Evolutionary conservation across 2,113 vertebrate species (phyloP).

Genomic region (sheep (Ovis aries)): DNA sequence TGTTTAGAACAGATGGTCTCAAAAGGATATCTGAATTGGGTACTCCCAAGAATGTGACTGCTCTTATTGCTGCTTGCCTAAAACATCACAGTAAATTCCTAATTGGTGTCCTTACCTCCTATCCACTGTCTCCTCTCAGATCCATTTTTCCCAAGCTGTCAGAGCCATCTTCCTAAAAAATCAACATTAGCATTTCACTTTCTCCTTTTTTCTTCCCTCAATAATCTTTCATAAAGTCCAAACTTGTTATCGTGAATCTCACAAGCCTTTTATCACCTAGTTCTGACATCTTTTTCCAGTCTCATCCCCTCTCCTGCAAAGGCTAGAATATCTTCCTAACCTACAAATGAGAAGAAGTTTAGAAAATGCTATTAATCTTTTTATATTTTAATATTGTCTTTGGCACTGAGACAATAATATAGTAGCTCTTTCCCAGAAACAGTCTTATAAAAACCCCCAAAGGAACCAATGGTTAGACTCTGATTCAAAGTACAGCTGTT

Average conservation of each 20-base stretch:
- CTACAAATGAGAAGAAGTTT: background rate
- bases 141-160: background rate
- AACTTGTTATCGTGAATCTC: background rate
- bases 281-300: background rate
- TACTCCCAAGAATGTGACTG: conserved; percentile 7
- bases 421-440: background rate
- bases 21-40: conserved; percentile 12
- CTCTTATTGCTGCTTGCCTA: conserved; percentile 29
- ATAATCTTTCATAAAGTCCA: background rate
- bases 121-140: background rate
- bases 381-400: background rate
- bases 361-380: conserved; percentile 28
- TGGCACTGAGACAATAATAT: background rate
- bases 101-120: background rate
- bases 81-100: conserved; percentile 25
- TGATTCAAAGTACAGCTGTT: conserved; percentile 28
- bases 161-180: background rate
- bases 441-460: conserved; percentile 11
- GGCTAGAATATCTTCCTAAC: background rate
- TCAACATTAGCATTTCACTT: background rate
- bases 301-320: background rate
- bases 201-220: background rate
- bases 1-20: conserved; percentile 23
- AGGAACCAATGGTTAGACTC: background rate
- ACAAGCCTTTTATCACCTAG: background rate